Base-by-base conservation (phyloP, 2,888 invertebrate species). In the Exocentrus adspersus region DNA sequence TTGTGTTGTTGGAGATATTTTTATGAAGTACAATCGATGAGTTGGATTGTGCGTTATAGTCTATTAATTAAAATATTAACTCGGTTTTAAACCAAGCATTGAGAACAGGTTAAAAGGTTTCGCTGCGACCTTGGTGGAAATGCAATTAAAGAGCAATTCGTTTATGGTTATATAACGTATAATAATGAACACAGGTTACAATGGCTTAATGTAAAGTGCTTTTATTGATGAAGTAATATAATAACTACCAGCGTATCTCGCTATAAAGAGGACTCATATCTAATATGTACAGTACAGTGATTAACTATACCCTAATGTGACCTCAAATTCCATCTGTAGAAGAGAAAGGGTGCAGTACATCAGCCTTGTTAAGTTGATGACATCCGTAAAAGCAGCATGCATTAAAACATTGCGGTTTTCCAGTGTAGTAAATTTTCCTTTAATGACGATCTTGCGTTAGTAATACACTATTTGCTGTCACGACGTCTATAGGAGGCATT, bases 361-460 rank as follows among this genome's bases (percentile, higher is more conserved):
- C 58, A 45, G 45, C 20, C 43, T 60, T 48, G 51, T 51, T 60
- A 60, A 32, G 50, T 37, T 60, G 60, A 60, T 60, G 60, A 60
- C 60, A 60, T 51, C 43, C 51, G 51, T 51, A 60, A 51, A 42
- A 48, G 57, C 43, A 57, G 20, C 57, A 57, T 46, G 51, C 60
- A 60, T 60, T 51, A 51, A 60, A 42, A 51, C 51, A 41, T 43
- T 37, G 54, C 42, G 43, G 46, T 48, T 58, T 58, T 50, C 58
- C 50, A 48, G 37, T n/a, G 24, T 45, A 21, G 46, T 46, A 46
- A 60, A 60, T 51, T 60, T 60, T 51, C 51, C 43, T 20, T 43
- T 60, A 60, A 60, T 60, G 60, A 60, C 42, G 60, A 42, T 50
- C 51, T 60, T 51, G 60, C 60, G 60, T 60, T 60, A 58, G 50